Base-by-base conservation (phyloP, 2,113 vertebrate genomes). In the Dasyurus viverrinus region DNA sequence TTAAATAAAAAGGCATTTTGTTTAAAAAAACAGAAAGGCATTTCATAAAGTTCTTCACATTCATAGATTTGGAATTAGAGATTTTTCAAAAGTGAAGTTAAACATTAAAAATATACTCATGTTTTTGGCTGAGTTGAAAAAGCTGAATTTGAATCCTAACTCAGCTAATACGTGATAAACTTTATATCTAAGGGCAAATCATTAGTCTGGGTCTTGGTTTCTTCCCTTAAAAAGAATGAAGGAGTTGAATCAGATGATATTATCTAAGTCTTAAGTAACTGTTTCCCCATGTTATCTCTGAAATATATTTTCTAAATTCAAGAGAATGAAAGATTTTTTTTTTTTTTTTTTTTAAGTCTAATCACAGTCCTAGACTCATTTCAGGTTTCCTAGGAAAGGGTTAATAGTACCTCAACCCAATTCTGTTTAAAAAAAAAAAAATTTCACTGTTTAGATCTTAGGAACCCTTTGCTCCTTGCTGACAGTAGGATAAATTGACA, bases 1-100 rank as follows among this genome's bases (percentile, higher is more conserved):
- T 89, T 94, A 76, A 22, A 96, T n/a, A 22, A 30, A 95, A 94
- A 94, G 1, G 30, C 60, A 89, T 95, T 95, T 30, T 93, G 19
- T 16, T 42, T 84, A 84, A 84, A 68, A n/a, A 84, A 19, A 42
- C 6, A 84, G 68, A 84, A 84, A 42, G n/a, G 19, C 68, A 68
- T 76, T 76, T 76, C n/a, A 14, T 76, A 4, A n/a, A 76, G 36
- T 76, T n/a, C 14, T 76, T 7, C 68, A 76, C 14, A 22, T n/a
- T 76, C 16, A 19, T 4, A 84, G 1, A 84, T 42, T 42, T 22
- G 36, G 36, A 84, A 84, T 22, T 84, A 16, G 5, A 84, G 19
- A 84, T 84, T 84, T 84, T 42, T 84, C 68, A 84, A 42, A 84
- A 84, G n/a, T 76, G 14, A 16, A 76, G 68, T 84, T 84, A 42